Evolutionary conservation across 2,797 vertebrate genomes (phyloP).

Genomic region (Cuculus canorus): DNA sequence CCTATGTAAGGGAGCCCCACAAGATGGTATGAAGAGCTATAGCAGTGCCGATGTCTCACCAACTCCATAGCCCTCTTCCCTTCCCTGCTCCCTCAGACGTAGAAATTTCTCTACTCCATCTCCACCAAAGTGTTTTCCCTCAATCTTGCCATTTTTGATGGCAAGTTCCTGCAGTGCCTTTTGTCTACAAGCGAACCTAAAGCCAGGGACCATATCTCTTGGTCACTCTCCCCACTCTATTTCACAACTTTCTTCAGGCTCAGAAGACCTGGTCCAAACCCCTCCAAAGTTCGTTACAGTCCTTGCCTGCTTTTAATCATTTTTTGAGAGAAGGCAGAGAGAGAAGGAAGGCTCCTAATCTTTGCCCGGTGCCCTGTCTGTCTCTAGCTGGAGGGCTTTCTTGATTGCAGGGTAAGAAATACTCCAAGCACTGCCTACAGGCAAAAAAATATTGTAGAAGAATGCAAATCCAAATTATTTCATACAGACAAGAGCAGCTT

Average conservation of each 20-base stretch:
- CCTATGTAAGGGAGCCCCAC: not conserved
- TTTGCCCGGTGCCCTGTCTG: not conserved
- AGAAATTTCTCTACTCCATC: not conserved
- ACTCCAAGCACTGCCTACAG: not conserved
- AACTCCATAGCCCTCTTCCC: not conserved
- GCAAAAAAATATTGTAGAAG: not conserved
- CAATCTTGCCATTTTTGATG: not conserved
- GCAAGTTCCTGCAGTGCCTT: not conserved
- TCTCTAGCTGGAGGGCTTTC: not conserved
- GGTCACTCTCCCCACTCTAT: not conserved
- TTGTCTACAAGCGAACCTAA: not conserved
- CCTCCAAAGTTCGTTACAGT: not conserved
- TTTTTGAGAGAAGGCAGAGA: not conserved
- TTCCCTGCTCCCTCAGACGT: not conserved
- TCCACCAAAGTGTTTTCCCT: not conserved
- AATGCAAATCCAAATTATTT: not conserved
- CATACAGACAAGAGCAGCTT: not conserved
- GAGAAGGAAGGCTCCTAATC: not conserved
- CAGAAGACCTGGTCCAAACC: not conserved
- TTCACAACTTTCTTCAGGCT: not conserved
- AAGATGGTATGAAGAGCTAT: not conserved
- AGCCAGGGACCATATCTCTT: not conserved
- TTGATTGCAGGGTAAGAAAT: not conserved
- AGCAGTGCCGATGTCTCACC: not conserved
- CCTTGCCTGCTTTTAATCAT: not conserved